Percentiles rank a stretch among this genome's conserved stretches.
These are phyloP conservation scores for Tarsius wallacei DNA, from an alignment of 2,797 vertebrate genomes.

Conservation along the genomic window DNA sequence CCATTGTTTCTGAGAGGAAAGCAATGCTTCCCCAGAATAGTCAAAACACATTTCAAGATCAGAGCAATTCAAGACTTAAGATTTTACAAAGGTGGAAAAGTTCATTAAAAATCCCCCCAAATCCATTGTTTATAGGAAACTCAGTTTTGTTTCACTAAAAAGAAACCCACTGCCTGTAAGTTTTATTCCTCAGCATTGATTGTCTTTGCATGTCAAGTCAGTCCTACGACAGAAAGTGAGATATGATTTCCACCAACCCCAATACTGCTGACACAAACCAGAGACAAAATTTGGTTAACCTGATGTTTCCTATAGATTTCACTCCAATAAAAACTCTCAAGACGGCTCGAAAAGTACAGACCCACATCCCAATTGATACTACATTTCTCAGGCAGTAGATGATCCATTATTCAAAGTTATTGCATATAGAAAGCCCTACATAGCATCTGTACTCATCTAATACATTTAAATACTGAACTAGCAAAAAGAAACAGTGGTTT, in stretches of 20 bases:
- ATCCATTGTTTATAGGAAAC: slow-evolving; percentile 73
- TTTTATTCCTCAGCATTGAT: slow-evolving; percentile 36
- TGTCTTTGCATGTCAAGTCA: slow-evolving; percentile 32
- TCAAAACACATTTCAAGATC: background rate
- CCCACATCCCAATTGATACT: background rate
- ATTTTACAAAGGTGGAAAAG: slow-evolving; percentile 27
- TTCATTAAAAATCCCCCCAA: slow-evolving; percentile 62
- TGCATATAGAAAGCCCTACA: background rate
- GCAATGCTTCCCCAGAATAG: background rate
- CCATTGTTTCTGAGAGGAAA: slow-evolving; percentile 63
- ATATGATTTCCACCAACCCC: background rate
- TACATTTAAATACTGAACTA: slow-evolving; percentile 9
- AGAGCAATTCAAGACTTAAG: background rate
- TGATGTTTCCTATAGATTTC: slow-evolving; percentile 29
- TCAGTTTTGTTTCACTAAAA: slow-evolving; percentile 75
- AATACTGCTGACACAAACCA: slow-evolving; percentile 44
- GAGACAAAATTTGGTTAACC: slow-evolving; percentile 5
- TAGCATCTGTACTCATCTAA: background rate
- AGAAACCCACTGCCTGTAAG: slow-evolving; percentile 57
- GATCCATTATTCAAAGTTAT: slow-evolving; percentile 11
- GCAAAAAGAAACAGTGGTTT: background rate
- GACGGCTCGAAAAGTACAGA: background rate
- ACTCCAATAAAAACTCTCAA: background rate
- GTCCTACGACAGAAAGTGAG: background rate
- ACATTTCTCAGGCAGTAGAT: background rate